Base-by-base conservation (phyloP, 2,888 invertebrate genomes). In the Megalurothrips usitatus region DNA sequence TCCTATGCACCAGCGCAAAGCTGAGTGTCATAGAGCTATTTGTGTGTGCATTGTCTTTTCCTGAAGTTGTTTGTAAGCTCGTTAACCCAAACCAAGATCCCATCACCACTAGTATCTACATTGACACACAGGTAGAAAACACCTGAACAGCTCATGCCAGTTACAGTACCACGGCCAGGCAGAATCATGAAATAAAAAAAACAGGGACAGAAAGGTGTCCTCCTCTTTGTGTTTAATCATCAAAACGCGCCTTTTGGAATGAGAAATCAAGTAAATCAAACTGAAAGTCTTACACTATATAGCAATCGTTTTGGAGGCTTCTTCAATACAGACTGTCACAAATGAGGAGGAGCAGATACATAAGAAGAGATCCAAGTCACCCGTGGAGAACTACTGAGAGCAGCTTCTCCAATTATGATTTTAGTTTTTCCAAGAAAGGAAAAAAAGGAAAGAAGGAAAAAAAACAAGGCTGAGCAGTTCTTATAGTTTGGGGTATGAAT, bases 101-200 rank as follows among this genome's bases (percentile, higher is more conserved):
- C 68, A 68, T 68, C 68, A 68, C 68, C 68, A 23, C 68, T 68
- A 68, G 23, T 68, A 68, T 68, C 68, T 68, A 68, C 68, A 68
- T 68, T 23, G 68, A 68, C 68, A 68, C 68, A 23, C 68, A 68
- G 68, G 68, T 23, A 68, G 68, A 19, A 68, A 68, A 68, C 19
- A 23, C 68, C 68, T 68, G 68, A 23, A 68, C 68, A 68, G 68
- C 68, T 68, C 68, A 68, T 68, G 68, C 68, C 68, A 68, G 68
- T 68, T 23, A 68, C 34, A 43, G 34, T 43, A 43, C 68, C 6
- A 23, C 23, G 68, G n/a, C 68, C 68, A 68, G 68, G 68, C 68
- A 23, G 68, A n/a, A 6, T 68, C 68, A 68, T 68, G 8, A 23
- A 68, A 68, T 23, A 23, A 23, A 23, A 49, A 68, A 68, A 23